phyloP scores from a whole-genome alignment of 2,888 invertebrate genomes.

The Metellina segmentata region DNA sequence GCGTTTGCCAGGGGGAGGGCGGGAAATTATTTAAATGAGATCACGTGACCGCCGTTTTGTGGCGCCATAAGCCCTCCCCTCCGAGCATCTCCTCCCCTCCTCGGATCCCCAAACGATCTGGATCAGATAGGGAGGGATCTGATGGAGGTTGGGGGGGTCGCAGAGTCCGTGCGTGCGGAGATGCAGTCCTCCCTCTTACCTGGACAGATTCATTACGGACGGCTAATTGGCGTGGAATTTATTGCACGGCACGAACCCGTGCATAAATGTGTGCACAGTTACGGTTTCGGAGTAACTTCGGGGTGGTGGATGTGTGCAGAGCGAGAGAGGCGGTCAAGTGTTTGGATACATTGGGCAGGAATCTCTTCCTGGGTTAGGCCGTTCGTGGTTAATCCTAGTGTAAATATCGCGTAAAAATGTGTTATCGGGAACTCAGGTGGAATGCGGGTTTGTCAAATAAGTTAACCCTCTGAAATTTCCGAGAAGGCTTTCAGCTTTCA shows the following conservation, averaged over 20 bases:
- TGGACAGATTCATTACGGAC: constrained; percentile 71
- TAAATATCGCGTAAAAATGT: too few species aligned
- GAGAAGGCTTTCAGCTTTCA: too few species aligned
- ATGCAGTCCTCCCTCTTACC: constrained; percentile 25
- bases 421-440: too few species aligned
- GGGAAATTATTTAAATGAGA: constrained; percentile 77
- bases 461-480: too few species aligned
- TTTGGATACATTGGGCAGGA: not conserved
- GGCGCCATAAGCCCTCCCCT: constrained; percentile 72
- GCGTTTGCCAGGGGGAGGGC: constrained; percentile 26
- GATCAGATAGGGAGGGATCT: constrained; percentile 34
- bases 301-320: not conserved
- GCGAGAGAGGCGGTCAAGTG: constrained; percentile 8
- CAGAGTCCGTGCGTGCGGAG: not conserved
- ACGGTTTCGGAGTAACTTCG: not conserved
- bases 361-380: not conserved
- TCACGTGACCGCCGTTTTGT: constrained; percentile 75
- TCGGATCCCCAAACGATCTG: constrained; percentile 43
- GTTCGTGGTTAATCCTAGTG: too few species aligned
- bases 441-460: too few species aligned
- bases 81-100: constrained; percentile 31
- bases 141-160: not conserved
- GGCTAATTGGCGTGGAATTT: constrained; percentile 68
- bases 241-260: constrained; percentile 41
- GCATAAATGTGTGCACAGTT: constrained; percentile 7